Evolutionary conservation across 2,113 vertebrate species (phyloP).

Genomic region (Aegithalos caudatus): DNA sequence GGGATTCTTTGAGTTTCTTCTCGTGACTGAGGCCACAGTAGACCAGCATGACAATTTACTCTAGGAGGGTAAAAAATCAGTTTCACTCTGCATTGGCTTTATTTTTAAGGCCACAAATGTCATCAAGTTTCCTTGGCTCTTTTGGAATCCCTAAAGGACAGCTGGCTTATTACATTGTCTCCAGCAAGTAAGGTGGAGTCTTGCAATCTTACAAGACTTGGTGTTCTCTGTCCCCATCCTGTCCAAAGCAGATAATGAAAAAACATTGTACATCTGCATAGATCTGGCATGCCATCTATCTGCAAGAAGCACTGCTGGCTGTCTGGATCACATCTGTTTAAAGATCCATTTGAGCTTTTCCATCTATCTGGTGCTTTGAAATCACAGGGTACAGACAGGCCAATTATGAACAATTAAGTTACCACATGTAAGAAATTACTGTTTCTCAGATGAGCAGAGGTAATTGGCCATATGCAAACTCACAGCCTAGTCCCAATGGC

Average conservation of each 20-base stretch:
- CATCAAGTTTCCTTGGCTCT: background rate
- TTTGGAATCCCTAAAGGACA: background rate
- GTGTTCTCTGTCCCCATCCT: background rate
- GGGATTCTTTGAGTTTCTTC: background rate
- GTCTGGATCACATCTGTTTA: background rate
- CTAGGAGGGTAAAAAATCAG: background rate
- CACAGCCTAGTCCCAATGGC: background rate
- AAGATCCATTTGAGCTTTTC: background rate
- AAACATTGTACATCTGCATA: background rate
- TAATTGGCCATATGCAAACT: background rate
- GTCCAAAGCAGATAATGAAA: background rate
- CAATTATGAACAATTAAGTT: conserved; percentile 1
- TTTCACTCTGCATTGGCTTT: background rate
- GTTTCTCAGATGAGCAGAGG: background rate
- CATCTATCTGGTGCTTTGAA: background rate
- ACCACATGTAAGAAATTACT: background rate
- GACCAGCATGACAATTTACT: background rate
- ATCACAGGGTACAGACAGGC: background rate
- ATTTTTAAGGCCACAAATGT: background rate
- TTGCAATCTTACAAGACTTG: background rate
- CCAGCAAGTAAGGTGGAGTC: background rate
- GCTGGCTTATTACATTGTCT: background rate
- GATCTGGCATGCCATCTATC: background rate
- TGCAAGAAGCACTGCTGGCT: background rate
- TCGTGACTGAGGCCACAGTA: background rate